Base-by-base conservation (phyloP, 2,888 invertebrate species). In the Sinelater perroti region DNA sequence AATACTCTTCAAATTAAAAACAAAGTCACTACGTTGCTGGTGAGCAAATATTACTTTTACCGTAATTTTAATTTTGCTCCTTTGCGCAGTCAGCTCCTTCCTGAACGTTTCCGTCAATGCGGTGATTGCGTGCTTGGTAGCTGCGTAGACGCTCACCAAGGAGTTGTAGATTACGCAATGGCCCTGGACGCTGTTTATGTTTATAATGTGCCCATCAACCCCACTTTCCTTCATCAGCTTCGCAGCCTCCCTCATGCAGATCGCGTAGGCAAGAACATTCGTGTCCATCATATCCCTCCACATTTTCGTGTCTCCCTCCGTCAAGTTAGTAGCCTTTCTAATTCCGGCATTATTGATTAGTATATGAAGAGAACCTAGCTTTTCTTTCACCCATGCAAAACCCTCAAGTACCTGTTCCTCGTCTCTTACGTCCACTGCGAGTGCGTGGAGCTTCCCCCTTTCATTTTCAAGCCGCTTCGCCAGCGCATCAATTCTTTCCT, bases 31-130 rank as follows among this genome's bases (percentile, higher is more conserved):
- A 4, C 13, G 1, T 1, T 2, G 2, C 4, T 10, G 11, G 14
- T 21, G 4, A 21, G 7, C 11, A 21, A 2, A 30, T 20, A 60
- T 70, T 69, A 10, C 18, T 4, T 10, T 38, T 70, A 76, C 76
- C 59, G 73, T 70, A 56, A 76, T 63, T 66, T 70, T 70, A 47
- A 50, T 50, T 50, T 50, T 50, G n/a, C 38, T 50, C 1, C 24
- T 13, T 6, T n/a, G 5, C 36, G 51, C 67, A 45, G 72, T 61
- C 36, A 77, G 62, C 61, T 77, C 77, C 59, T 75, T 75, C n/a
- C 76, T 62, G 16, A 76, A 64, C 46, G 73, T 74, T 56, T 76
- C 76, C 1, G 75, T 75, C 40, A 77, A 61, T 17, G 75, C 75
- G 3, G 72, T 73, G 45, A 76, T 69, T 2, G 76, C 77, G 49